Base-by-base conservation (phyloP, 2,888 invertebrate genomes). In the Drosophila quinaria region DNA sequence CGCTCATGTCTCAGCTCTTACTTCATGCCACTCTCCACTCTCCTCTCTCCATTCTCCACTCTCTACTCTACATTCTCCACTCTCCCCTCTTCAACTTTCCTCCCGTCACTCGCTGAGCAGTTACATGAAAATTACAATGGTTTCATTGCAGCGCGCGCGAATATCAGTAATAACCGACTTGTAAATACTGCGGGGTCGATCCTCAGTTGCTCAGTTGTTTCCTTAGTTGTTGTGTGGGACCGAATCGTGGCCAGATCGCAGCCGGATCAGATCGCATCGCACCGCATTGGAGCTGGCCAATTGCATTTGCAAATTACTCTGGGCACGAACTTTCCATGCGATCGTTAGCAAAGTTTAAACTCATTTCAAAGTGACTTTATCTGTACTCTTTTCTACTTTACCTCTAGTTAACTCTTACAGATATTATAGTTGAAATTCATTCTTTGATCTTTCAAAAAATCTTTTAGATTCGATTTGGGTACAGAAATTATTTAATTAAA, bases 91-190 rank as follows among this genome's bases (percentile, higher is more conserved):
- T 25, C 29, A 1, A 35, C 33, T 35, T 46, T 33, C 25, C 46
- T 25, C 22, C 35, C 31, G 33, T 31, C 47, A 44, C 29, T 62
- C 54, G 39, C 59, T 39, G 35, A 71, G 72, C 70, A 73, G 63
- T 85, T 75, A 74, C 90, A 89, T 73, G 87, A 81, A 87, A 87
- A 87, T 87, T 87, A 87, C 87, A 89, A 90, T 90, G 76, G 80
- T 70, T 73, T 62, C 42, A 58, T 49, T 42, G 37, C 41, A 70
- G 63, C 59, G 69, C 51, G 67, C 77, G 83, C 80, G 90, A 79
- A 88, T 86, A 86, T 88, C 87, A 80, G 87, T 90, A 90, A 90
- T 87, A 88, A 87, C 78, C 84, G 72, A 85, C 69, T 82, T 87
- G 74, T 85, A 77, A 80, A 76, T 56, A 70, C 39, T 51, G 35